phyloP scores from a whole-genome alignment of 2,113 vertebrate genomes.

The Alectura lathami region DNA sequence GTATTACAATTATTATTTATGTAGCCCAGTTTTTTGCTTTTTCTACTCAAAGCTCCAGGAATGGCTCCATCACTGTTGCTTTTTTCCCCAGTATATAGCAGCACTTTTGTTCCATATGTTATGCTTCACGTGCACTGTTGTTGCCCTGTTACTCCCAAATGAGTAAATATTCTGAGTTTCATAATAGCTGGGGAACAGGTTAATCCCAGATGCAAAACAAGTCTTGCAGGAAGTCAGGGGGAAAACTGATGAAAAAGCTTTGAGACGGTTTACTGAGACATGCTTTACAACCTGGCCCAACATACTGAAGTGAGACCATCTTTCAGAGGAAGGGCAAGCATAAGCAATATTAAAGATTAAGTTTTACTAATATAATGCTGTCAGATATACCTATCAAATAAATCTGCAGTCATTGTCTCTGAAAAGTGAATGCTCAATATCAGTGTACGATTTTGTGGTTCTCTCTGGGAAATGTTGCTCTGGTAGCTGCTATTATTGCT shows the following conservation, averaged over 20 bases:
- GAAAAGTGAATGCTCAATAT: conserved; percentile 26
- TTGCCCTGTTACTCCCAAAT: neutral
- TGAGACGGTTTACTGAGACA: neutral
- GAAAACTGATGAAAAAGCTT: neutral
- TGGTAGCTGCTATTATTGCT: neutral
- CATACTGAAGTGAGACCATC: neutral
- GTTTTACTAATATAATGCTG: conserved; percentile 34
- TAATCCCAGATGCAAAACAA: neutral
- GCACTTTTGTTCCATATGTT: neutral
- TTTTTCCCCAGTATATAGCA: neutral
- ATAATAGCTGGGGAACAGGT: neutral
- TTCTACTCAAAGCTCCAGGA: neutral
- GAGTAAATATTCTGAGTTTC: neutral
- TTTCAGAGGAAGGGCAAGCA: neutral
- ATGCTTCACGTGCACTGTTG: rapidly evolving
- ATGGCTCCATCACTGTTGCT: neutral
- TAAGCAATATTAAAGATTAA: conserved; percentile 6
- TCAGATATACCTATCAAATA: conserved; percentile 30
- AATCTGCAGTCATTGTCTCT: conserved; percentile 11
- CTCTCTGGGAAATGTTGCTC: neutral
- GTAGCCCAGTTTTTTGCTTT: neutral
- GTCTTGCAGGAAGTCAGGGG: neutral
- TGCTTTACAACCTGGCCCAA: conserved; percentile 6
- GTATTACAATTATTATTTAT: neutral
- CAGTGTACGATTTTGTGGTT: conserved; percentile 8